Percentiles rank a stretch among this genome's conserved stretches.
These are phyloP conservation scores for Varanus salvator DNA, from an alignment of 2,113 vertebrate genomes.

Conservation along the genomic window DNA sequence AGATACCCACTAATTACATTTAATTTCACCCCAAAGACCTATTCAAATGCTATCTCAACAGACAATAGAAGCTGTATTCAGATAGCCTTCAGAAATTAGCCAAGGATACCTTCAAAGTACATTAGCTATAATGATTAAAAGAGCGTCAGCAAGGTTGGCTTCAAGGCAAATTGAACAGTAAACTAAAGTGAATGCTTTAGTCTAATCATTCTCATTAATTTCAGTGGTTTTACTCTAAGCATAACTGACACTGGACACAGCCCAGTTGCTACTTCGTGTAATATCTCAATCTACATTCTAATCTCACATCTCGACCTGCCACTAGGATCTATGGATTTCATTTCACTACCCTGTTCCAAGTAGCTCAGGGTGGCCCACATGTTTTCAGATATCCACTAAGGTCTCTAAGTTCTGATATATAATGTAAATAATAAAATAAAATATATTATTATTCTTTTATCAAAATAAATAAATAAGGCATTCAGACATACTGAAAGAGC, in stretches of 20 bases:
- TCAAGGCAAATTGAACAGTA: conserved; percentile 23
- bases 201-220: too few species aligned
- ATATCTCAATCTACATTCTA: background rate
- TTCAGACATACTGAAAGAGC: too few species aligned
- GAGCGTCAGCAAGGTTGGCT: conserved; percentile 1
- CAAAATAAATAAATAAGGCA: too few species aligned
- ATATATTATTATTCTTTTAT: too few species aligned
- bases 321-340: background rate
- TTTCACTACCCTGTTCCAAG: background rate
- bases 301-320: background rate
- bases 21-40: background rate
- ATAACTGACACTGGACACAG: too few species aligned
- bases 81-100: conserved; percentile 36
- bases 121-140: conserved; percentile 1
- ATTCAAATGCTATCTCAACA: background rate
- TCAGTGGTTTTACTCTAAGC: too few species aligned
- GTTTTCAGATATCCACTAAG: background rate
- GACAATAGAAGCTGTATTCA: conserved; percentile 24
- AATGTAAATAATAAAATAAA: too few species aligned
- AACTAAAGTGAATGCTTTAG: conserved; percentile 5
- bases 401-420: too few species aligned
- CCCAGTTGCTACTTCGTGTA: background rate
- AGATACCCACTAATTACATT: conserved; percentile 5
- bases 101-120: background rate
- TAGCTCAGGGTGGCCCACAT: background rate